phyloP scores from a whole-genome alignment of 2,888 invertebrate species.

The Poecilobothrus nobilitatus region DNA sequence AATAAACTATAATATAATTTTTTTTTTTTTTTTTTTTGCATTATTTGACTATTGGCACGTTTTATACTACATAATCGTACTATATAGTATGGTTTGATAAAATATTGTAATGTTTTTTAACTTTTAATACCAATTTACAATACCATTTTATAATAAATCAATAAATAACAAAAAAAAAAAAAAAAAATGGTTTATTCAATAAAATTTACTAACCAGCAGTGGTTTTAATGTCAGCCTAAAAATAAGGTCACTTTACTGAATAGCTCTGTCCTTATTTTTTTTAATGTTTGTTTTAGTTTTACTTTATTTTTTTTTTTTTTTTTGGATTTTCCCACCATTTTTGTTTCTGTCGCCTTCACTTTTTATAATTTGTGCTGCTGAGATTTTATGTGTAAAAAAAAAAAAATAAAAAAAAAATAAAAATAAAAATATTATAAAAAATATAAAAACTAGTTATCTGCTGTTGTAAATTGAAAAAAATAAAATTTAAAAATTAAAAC shows the following conservation, averaged over 20 bases:
- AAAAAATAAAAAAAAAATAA: not conserved
- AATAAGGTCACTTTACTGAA: not conserved
- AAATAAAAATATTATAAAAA: too few species aligned
- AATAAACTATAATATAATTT: too few species aligned
- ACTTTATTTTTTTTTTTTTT: not conserved
- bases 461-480: not conserved
- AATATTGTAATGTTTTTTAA: not conserved
- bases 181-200: not conserved
- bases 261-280: not conserved
- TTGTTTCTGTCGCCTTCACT: not conserved
- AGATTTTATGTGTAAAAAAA: not conserved
- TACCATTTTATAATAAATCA: not conserved
- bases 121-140: not conserved
- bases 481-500: not conserved
- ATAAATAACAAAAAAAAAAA: not conserved
- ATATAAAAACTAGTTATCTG: too few species aligned
- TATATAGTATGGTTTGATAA: too few species aligned
- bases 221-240: slow-evolving; percentile 3
- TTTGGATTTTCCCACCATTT: too few species aligned
- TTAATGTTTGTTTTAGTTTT: not conserved
- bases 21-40: too few species aligned
- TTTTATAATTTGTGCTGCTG: not conserved
- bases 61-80: too few species aligned
- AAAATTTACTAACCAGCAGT: slow-evolving; percentile 4
- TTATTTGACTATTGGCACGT: too few species aligned